Conservation (phyloP, 2,888 invertebrate species). For the Onthophagus sagittarius region DNA sequence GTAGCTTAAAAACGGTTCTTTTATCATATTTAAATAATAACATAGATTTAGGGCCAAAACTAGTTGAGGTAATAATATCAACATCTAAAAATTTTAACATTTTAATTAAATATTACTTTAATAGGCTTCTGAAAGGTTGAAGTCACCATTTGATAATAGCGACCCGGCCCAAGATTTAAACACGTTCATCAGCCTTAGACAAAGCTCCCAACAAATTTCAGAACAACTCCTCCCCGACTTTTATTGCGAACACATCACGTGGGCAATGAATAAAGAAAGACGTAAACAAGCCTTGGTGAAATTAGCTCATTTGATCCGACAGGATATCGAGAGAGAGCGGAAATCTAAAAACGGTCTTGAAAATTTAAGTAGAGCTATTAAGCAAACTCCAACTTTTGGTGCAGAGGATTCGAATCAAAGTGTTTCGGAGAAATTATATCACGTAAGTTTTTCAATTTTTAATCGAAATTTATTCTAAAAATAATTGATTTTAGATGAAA, state of each 20-base stretch:
- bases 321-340: conserved; percentile 84
- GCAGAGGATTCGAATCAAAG: conserved; percentile 87
- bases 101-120: conserved; percentile 28
- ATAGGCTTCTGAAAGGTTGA: conserved; percentile 67
- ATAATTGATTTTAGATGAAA: conserved; percentile 66
- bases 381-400: conserved; percentile 80
- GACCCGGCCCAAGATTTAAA: conserved; percentile 66
- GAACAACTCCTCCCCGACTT: conserved; percentile 91
- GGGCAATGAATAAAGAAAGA: conserved; percentile 89
- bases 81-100: background rate
- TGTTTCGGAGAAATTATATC: conserved; percentile 86
- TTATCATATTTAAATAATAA: conserved; percentile 63
- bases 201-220: conserved; percentile 56
- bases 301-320: conserved; percentile 78
- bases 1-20: conserved; percentile 70
- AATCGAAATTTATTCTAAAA: conserved; percentile 4
- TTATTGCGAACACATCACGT: conserved; percentile 90
- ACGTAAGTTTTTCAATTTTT: conserved; percentile 56
- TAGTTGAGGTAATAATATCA: conserved; percentile 59
- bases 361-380: conserved; percentile 82
- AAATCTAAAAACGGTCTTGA: conserved; percentile 87
- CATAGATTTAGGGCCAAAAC: conserved; percentile 72
- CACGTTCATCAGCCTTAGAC: conserved; percentile 63
- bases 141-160: conserved; percentile 67
- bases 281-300: conserved; percentile 83